These are phyloP conservation scores for Aphrophora alni DNA, from an alignment of 2,888 invertebrate genomes.

Conservation along the genomic window DNA sequence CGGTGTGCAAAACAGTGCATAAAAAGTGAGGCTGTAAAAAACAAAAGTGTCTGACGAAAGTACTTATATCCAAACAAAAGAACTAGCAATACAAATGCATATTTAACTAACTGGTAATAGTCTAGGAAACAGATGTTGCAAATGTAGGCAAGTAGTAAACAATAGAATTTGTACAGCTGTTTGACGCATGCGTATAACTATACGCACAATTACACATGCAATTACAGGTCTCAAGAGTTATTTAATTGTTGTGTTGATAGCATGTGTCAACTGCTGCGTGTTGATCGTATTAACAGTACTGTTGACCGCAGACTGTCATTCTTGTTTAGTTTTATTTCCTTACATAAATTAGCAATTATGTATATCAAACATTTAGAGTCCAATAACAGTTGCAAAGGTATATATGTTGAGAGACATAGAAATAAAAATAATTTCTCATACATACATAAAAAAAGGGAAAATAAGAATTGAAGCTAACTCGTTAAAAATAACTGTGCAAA, in stretches of 20 bases:
- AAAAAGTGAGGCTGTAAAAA: neutral
- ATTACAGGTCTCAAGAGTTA: neutral
- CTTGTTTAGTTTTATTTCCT: no score
- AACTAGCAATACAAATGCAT: neutral
- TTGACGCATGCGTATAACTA: neutral
- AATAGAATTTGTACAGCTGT: constrained; percentile 2
- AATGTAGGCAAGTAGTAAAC: neutral
- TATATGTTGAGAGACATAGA: no score
- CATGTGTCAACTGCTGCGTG: neutral
- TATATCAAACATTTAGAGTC: no score
- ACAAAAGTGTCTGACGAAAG: neutral
- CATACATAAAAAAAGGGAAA: no score
- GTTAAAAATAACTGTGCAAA: no score
- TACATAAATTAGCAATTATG: no score
- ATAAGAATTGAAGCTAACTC: no score
- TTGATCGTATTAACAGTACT: neutral
- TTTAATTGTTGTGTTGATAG: neutral
- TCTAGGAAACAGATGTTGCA: neutral
- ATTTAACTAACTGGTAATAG: neutral
- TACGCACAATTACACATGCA: neutral
- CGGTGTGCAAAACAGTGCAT: no score
- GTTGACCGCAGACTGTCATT: neutral
- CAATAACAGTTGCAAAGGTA: no score
- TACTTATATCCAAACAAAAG: neutral
- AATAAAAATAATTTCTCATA: no score